Base-by-base conservation (phyloP, 2,113 vertebrate genomes). In the Carassius gibelio region DNA sequence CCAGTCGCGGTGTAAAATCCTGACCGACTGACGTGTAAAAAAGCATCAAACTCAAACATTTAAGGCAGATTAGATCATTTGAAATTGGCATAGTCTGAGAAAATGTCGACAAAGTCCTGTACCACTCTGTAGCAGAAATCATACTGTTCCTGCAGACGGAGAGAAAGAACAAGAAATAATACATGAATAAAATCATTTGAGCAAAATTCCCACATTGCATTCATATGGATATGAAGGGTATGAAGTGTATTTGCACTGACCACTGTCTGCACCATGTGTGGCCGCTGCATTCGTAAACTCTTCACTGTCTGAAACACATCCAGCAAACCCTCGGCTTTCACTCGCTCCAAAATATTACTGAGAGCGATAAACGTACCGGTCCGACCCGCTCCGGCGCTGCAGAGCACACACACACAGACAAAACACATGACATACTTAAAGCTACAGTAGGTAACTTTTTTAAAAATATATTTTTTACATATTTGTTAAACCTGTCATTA, bases 61-160 rank as follows among this genome's bases (percentile, higher is more conserved):
- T 97, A 97, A 97, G 96, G 96, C 97, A 96, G 94, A 92, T 93
- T 71, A 93, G 91, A 91, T 97, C 95, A 99, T 96, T 99, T 99
- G 91, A 99, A 99, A 94, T 99, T 99, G 94, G 98, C 98, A 93
- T 99, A 99, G 95, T 99, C 98, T 21, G 98, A 99, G 95, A 97
- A 99, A 93, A 99, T 99, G 94, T 99, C 98, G 72, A 99, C 98
- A 45, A 45, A 45, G 42, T 45, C 42, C 42, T 45, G 42, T 45
- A 45, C 42, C 42, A 45, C 42, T 45, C 95, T 97, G 96, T 99
- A 99, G 96, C 98, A 99, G 96, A 99, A 99, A 93, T 99, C 98
- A 93, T 99, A 99, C 84, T 99, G 98, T 93, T 99, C 98, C 98
- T 99, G 93, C 38, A 36, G 76, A 86, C 50, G 55, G 26, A 50